These are phyloP conservation scores for Forbesichthys papilliferus DNA, from an alignment of 2,113 vertebrate species.

Conservation along the genomic window DNA sequence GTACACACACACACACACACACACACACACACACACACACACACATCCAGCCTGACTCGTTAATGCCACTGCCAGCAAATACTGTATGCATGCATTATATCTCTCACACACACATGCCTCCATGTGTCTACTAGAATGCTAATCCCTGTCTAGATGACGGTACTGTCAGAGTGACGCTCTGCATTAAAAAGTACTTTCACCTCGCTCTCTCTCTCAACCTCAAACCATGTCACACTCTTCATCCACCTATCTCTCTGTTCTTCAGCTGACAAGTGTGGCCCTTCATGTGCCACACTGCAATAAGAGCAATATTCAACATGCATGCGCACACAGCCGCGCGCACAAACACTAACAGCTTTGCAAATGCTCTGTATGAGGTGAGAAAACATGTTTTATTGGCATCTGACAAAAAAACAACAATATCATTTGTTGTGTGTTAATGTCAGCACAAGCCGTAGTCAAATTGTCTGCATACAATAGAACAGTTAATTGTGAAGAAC, in stretches of 20 bases:
- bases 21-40: not conserved
- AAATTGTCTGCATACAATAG: too few relatives aligned
- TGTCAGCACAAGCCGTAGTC: too few relatives aligned
- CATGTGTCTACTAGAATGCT: conserved; percentile 28
- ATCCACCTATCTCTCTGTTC: not conserved
- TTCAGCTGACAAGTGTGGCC: not conserved
- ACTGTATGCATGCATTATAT: too few relatives aligned
- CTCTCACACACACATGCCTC: not conserved
- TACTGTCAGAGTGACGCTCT: conserved; percentile 28
- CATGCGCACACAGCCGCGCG: not conserved
- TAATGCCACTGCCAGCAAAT: too few relatives aligned
- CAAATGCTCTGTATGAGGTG: too few relatives aligned
- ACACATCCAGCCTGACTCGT: not conserved
- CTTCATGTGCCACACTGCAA: not conserved
- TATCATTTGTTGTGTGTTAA: too few relatives aligned
- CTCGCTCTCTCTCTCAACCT: not conserved
- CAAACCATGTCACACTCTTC: not conserved
- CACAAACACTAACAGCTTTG: not conserved
- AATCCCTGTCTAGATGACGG: conserved; percentile 37
- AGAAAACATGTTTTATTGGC: too few relatives aligned
- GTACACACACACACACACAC: not conserved
- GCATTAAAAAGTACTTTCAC: conserved; percentile 22
- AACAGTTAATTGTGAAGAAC: too few relatives aligned
- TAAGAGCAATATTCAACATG: too few relatives aligned
- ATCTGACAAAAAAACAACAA: too few relatives aligned